Conservation (phyloP, 2,797 vertebrate genomes). For the Sebastes reedi region DNA sequence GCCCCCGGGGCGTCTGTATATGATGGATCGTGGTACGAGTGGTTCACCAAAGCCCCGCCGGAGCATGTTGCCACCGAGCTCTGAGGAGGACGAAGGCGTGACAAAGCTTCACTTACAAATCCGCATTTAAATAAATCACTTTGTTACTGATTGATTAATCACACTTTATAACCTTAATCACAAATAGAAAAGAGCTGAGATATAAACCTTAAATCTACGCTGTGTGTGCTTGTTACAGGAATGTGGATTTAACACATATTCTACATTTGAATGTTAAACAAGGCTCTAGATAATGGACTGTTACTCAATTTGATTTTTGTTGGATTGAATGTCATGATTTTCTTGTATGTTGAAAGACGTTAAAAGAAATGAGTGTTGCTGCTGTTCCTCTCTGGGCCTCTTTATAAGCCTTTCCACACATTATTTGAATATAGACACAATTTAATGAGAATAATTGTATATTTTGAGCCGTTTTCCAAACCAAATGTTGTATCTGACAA, state of each 20-base stretch:
- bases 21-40: slow-evolving; percentile 90
- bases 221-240: not conserved
- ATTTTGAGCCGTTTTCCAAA: not conserved
- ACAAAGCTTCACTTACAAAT: not conserved
- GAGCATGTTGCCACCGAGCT: slow-evolving; percentile 81
- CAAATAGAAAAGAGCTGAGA: not conserved
- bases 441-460: not conserved
- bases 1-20: slow-evolving; percentile 83
- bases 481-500: not conserved
- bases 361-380: too few species aligned
- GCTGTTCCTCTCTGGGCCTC: too few species aligned
- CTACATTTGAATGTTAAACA: not conserved
- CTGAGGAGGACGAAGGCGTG: not conserved
- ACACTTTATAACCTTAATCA: not conserved
- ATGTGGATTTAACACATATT: not conserved
- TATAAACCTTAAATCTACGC: not conserved
- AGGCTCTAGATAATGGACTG: not conserved
- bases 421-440: not conserved
- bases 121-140: too few species aligned
- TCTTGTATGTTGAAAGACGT: too few species aligned
- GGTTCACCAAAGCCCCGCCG: slow-evolving; percentile 84
- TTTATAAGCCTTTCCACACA: accelerated
- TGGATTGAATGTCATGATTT: too few species aligned
- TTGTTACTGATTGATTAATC: not conserved
- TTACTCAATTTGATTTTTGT: too few species aligned